Percentiles rank a stretch among this genome's conserved stretches.
Conservation (phyloP, 1,140 invertebrate genomes). For the Bombus sibiricus region DNA sequence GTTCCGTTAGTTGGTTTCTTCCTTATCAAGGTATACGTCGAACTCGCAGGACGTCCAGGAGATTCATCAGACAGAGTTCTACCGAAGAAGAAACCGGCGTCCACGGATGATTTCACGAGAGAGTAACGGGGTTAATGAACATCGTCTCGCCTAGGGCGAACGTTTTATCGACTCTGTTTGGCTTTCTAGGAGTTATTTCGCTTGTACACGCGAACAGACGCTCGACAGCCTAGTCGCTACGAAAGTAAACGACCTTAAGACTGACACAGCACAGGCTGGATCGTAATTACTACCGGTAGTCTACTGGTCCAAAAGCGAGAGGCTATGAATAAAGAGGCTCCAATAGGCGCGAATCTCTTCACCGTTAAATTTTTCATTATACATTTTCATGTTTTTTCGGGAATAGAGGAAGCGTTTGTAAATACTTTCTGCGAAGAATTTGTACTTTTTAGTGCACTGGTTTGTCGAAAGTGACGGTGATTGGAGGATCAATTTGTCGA, state of each 20-base stretch:
- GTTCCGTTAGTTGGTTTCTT: background rate
- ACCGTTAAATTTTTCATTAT: background rate
- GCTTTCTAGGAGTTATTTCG: background rate
- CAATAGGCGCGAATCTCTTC: background rate
- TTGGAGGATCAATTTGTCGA: background rate
- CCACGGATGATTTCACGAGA: background rate
- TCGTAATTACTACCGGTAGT: background rate
- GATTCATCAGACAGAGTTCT: background rate
- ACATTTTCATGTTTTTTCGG: background rate
- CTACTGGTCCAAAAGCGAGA: background rate
- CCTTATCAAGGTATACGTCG: background rate
- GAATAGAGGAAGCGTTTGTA: accelerated
- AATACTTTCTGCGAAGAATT: background rate
- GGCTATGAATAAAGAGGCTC: slow-evolving; percentile 18
- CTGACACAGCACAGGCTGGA: background rate
- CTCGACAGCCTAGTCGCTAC: background rate
- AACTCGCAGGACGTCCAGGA: background rate
- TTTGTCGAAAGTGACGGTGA: background rate
- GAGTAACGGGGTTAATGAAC: slow-evolving; percentile 45
- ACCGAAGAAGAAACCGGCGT: background rate
- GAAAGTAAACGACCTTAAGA: slow-evolving; percentile 47
- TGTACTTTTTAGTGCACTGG: background rate
- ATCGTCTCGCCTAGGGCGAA: slow-evolving; percentile 28
- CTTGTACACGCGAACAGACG: background rate
- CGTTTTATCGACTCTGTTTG: background rate